phyloP scores from a whole-genome alignment of 2,113 vertebrate genomes.

The Istiophorus platypterus region DNA sequence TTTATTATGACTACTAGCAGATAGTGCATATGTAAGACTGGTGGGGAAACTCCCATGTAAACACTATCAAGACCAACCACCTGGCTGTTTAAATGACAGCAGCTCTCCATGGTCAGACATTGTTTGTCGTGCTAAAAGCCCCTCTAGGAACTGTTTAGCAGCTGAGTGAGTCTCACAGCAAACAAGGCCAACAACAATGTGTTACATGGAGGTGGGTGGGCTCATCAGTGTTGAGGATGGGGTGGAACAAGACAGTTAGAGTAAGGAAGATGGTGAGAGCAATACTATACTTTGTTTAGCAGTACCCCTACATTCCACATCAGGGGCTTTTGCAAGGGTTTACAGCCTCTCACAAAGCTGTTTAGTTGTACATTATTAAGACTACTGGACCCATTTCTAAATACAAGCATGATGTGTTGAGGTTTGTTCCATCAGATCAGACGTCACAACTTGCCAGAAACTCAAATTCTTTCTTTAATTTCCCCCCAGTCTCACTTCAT shows the following conservation, averaged over 20 bases:
- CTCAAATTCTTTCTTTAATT: neutral
- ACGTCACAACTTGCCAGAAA: neutral
- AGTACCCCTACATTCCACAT: neutral
- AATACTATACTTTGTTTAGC: neutral
- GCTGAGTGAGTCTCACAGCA: conserved; percentile 3
- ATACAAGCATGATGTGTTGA: no score
- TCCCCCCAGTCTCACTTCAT: no score
- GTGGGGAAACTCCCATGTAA: neutral
- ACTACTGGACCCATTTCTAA: no score
- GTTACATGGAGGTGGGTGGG: neutral
- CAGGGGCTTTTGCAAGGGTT: no score
- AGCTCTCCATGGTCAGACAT: conserved; percentile 34
- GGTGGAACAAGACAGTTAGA: neutral
- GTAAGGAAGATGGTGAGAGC: neutral
- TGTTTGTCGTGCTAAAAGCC: conserved; percentile 39
- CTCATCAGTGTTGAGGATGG: neutral
- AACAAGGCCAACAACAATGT: neutral
- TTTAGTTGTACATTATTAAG: no score
- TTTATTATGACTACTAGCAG: neutral
- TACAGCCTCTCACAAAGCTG: no score
- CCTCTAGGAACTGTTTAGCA: conserved; percentile 14
- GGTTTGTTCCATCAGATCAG: no score
- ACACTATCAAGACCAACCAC: neutral
- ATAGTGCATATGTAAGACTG: neutral
- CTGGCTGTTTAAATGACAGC: conserved; percentile 24